Conservation (phyloP, 1,140 invertebrate genomes). For the Drosophila kikkawai region DNA sequence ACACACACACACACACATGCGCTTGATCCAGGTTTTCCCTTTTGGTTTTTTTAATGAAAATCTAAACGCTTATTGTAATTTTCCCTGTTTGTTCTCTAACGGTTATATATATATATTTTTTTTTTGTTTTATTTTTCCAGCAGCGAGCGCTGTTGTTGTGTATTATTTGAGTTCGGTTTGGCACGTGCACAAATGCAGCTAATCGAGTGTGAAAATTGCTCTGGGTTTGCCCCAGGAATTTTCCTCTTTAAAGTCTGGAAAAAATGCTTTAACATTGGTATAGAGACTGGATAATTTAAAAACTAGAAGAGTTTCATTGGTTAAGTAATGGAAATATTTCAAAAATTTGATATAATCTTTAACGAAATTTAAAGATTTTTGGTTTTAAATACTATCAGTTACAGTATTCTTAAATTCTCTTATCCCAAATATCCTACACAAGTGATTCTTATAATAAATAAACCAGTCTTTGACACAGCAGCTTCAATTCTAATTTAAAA, state of each 20-base stretch:
- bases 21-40: slow-evolving; percentile 2
- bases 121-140: slow-evolving; percentile 28
- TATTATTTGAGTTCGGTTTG: slow-evolving; percentile 58
- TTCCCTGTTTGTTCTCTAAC: slow-evolving; percentile 28
- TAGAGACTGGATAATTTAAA: neutral
- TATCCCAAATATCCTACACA: neutral
- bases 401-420: neutral
- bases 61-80: slow-evolving; percentile 67
- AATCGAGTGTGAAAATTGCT: slow-evolving; percentile 80
- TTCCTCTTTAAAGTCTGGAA: slow-evolving; percentile 17
- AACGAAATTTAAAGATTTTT: neutral
- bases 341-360: neutral
- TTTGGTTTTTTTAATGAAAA: slow-evolving; percentile 64
- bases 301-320: neutral
- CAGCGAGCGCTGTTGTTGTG: slow-evolving; percentile 22
- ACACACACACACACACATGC: slow-evolving; percentile 3
- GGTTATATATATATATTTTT: neutral
- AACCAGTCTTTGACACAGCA: neutral
- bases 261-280: neutral
- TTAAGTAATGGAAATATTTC: neutral
- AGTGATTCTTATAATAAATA: neutral
- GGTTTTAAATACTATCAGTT: neutral
- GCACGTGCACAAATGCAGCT: slow-evolving; percentile 71
- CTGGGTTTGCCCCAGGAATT: slow-evolving; percentile 50
- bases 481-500: neutral